Base-by-base conservation (phyloP, 2,113 vertebrate species). In the Danionella cerebrum region DNA sequence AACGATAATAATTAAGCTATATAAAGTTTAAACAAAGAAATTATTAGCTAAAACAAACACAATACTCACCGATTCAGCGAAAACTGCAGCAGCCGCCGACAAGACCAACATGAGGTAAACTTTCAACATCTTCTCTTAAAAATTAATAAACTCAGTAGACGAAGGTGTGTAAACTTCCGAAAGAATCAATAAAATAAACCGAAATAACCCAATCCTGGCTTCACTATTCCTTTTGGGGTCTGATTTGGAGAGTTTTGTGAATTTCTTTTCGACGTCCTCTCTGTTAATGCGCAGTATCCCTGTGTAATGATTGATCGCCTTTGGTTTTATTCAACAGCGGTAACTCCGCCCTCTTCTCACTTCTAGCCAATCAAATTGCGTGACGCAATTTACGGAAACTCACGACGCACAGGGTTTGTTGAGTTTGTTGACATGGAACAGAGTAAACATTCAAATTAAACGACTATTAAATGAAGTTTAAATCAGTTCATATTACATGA, bases 1-100 rank as follows among this genome's bases (percentile, higher is more conserved):
- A n/a, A n/a, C n/a, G n/a, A n/a, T n/a, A n/a, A n/a, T n/a, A n/a
- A n/a, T n/a, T n/a, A n/a, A n/a, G n/a, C n/a, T n/a, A n/a, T n/a
- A n/a, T n/a, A n/a, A n/a, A n/a, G n/a, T n/a, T n/a, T n/a, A n/a
- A n/a, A n/a, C n/a, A n/a, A n/a, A n/a, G n/a, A n/a, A n/a, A n/a
- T n/a, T n/a, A n/a, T n/a, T n/a, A n/a, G n/a, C 7, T 33, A 33
- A 18, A 31, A 38, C 21, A 8, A 16, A 55, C 5, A 55, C 51
- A 14, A 53, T 47, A 86, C 87, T 89, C 71, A 89, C 88, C 86
- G 88, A 89, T 73, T 89, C 88, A 19, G 85, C 76, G 9, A 70
- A 67, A 1, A 80, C 86, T 52, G 85, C 79, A 52, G 85, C 78
- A 76, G 79, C 75, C 2, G 78, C 74, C 1, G 80, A 71, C 6